phyloP scores from a whole-genome alignment of 2,888 invertebrate species.

The Torymus tubicola region DNA sequence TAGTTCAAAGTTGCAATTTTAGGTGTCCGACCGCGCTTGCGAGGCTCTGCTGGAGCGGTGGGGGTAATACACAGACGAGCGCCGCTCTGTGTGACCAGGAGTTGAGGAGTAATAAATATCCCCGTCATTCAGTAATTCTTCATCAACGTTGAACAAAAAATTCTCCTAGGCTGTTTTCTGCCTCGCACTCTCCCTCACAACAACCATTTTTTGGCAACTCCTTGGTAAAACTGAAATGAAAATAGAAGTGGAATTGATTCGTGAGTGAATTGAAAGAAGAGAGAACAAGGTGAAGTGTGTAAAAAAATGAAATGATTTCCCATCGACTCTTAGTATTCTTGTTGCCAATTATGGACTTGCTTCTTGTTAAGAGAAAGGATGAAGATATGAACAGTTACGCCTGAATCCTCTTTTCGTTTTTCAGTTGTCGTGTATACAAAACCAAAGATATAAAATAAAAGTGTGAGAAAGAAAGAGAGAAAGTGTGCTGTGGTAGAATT shows the following conservation, averaged over 20 bases:
- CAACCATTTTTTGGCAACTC: constrained; percentile 38
- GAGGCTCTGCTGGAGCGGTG: constrained; percentile 42
- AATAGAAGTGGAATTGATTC: constrained; percentile 8
- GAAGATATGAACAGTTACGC: constrained; percentile 52
- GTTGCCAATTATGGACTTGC: constrained; percentile 55
- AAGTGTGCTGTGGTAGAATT: background rate
- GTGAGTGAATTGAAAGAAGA: background rate
- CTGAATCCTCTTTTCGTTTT: constrained; percentile 47
- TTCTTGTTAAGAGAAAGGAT: constrained; percentile 47
- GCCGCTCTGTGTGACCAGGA: constrained; percentile 47
- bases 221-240: constrained; percentile 38
- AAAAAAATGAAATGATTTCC: constrained; percentile 39
- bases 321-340: constrained; percentile 55
- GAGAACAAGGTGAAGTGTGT: constrained; percentile 24
- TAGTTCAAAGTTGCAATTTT: no score
- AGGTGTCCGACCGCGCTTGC: no score
- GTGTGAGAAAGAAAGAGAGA: constrained; percentile 8
- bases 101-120: constrained; percentile 45
- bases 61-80: constrained; percentile 32
- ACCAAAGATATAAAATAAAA: constrained; percentile 18
- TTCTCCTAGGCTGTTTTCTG: constrained; percentile 56
- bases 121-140: constrained; percentile 52
- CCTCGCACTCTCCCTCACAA: constrained; percentile 14
- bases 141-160: constrained; percentile 44
- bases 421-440: constrained; percentile 49